Percentiles rank a stretch among this genome's conserved stretches.
These are phyloP conservation scores for Gymnopithys bicolor DNA, from an alignment of 2,797 vertebrate species.

Conservation along the genomic window DNA sequence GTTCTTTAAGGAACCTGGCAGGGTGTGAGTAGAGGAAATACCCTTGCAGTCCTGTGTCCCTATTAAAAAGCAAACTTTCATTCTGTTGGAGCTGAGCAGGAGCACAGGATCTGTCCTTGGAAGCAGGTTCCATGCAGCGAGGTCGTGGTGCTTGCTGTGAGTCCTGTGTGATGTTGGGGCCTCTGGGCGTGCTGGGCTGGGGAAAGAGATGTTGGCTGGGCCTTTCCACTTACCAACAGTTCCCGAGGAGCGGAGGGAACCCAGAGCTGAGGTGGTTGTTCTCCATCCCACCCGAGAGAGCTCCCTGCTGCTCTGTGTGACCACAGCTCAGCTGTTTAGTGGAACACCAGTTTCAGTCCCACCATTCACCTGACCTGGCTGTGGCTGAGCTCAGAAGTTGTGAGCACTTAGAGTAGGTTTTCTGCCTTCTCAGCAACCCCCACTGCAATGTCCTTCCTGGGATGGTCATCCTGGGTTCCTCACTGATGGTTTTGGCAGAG, in stretches of 20 bases:
- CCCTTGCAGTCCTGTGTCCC: background rate
- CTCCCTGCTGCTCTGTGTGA: background rate
- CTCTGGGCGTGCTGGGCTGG: background rate
- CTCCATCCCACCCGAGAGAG: background rate
- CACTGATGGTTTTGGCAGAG: background rate
- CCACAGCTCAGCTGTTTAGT: background rate
- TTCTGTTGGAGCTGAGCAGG: background rate
- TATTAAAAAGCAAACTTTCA: background rate
- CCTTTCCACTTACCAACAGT: background rate
- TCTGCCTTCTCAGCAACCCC: background rate
- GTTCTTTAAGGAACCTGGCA: background rate
- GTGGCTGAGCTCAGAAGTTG: background rate
- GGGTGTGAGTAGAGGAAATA: background rate
- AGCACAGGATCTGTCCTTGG: background rate
- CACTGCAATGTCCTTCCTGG: background rate
- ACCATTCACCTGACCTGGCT: background rate
- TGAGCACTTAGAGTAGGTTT: background rate
- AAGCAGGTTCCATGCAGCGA: background rate
- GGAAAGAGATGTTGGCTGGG: background rate
- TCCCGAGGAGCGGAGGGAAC: background rate
- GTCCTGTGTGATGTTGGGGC: background rate
- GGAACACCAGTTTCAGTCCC: background rate
- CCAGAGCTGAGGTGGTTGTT: background rate
- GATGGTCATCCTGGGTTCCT: background rate
- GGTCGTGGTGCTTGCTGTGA: background rate